A percentile compares a stretch with the other conserved stretches of the same genome.
phyloP scores from a whole-genome alignment of 2,113 vertebrate species.

The Anarhynchus alexandrinus region DNA sequence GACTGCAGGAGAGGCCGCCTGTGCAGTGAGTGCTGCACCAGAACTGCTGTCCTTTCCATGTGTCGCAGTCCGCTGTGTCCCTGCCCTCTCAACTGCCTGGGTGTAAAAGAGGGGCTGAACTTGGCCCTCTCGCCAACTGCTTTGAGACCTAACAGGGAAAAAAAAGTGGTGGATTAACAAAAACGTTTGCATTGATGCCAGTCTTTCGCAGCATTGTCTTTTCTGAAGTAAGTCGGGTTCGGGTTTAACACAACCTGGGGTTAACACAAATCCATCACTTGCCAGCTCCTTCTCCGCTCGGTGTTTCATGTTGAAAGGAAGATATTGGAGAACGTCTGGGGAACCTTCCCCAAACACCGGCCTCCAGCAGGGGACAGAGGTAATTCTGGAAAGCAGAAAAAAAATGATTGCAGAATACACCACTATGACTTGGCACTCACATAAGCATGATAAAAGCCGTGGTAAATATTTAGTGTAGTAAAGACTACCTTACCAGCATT shows the following conservation, averaged over 20 bases:
- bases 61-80: too few species aligned
- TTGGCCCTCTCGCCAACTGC: too few species aligned
- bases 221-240: not conserved
- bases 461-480: not conserved
- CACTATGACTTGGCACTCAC: not conserved
- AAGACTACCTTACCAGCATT: not conserved
- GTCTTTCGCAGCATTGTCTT: not conserved
- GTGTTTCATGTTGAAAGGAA: not conserved
- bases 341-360: not conserved
- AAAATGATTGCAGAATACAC: not conserved
- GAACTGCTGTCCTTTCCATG: too few species aligned
- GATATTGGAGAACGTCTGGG: accelerated
- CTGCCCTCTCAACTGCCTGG: too few species aligned
- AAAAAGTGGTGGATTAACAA: not conserved
- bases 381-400: not conserved
- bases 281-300: not conserved
- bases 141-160: not conserved
- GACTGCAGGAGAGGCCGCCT: too few species aligned
- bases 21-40: too few species aligned
- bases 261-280: not conserved
- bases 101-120: too few species aligned
- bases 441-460: not conserved
- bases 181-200: not conserved
- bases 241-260: not conserved
- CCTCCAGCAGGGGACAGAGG: accelerated